Conservation (phyloP, 1,140 invertebrate genomes). For the Coenobita brevimanus region DNA sequence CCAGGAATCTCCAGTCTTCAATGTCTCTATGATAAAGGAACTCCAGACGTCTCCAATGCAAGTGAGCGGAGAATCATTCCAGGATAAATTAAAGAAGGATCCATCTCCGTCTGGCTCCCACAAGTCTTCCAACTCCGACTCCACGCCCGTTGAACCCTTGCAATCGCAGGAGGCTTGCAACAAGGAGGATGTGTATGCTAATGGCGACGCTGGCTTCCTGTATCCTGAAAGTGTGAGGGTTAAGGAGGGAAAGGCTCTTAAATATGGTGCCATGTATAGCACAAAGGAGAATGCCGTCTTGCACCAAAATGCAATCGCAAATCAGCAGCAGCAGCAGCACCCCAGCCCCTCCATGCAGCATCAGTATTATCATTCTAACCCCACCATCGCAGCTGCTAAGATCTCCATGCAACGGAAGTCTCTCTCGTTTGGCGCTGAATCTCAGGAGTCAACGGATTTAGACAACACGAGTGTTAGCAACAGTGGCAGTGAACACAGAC, state of each 20-base stretch:
- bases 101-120: constrained; percentile 24
- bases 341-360: no score
- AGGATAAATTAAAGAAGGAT: constrained; percentile 41
- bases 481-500: constrained; percentile 50
- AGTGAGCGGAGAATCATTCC: constrained; percentile 54
- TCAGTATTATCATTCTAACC: constrained; percentile 16
- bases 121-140: constrained; percentile 34
- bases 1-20: constrained; percentile 59
- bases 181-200: constrained; percentile 2
- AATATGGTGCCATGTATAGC: constrained; percentile 52
- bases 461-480: constrained; percentile 45
- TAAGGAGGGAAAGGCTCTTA: constrained; percentile 26
- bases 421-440: constrained; percentile 55
- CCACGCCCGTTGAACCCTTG: constrained; percentile 18
- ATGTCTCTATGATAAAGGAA: constrained; percentile 64
- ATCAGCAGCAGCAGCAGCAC: no score
- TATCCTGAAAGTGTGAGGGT: background rate
- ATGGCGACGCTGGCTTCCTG: constrained; percentile 28
- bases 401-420: constrained; percentile 33
- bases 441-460: constrained; percentile 42
- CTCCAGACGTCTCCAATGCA: constrained; percentile 63
- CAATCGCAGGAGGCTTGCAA: background rate
- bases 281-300: constrained; percentile 55
- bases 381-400: constrained; percentile 29
- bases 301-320: constrained; percentile 24